Evolutionary conservation across 2,113 vertebrate genomes (phyloP), one percentile per base, ranked within the genome.

Genomic region (Sturnus vulgaris): DNA sequence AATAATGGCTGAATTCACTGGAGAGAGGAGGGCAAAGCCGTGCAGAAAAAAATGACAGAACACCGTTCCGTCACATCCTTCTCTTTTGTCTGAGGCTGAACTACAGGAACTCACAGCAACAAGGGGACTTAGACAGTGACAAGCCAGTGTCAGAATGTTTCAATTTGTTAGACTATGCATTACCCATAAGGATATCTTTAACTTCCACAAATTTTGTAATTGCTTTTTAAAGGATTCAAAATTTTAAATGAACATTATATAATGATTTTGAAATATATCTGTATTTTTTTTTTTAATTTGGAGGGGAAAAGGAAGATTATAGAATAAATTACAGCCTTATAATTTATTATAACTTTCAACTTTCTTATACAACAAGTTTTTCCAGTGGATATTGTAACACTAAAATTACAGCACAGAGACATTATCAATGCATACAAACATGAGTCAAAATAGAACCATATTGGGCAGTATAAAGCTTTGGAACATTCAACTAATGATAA

Each of bases 401-500:
- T 95, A 93, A 86, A 88, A 95, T 88, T 95, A 90, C 92, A 97
- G 88, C 68, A 89, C 78, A 95, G 87, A 70, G 46, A 35, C 61
- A 73, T 97, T 97, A 96, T 97, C 91, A 94, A 88, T 95, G 52
- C 86, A 95, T 73, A 95, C 44, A 96, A 97, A 95, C 87, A 94
- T 88, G 59, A 97, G 86, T 97, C 88, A 94, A 97, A 97, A 95
- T 91, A 97, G 95, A 97, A 91, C 87, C 82, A 96, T 96, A 93
- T 82, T 96, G 90, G 94, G 91, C 91, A 97, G 88, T 92, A 96
- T 80, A 96, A 96, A 96, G 81, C 87, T 96, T 96, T 96, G 91
- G 64, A 96, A 96, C 89, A 95, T 97, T 97, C 95, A 92, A 81
- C 92, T 96, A 96, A 96, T 95, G 91, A 96, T 93, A 95, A 97